phyloP scores from a whole-genome alignment of 2,113 vertebrate genomes.

The Pandion haliaetus region DNA sequence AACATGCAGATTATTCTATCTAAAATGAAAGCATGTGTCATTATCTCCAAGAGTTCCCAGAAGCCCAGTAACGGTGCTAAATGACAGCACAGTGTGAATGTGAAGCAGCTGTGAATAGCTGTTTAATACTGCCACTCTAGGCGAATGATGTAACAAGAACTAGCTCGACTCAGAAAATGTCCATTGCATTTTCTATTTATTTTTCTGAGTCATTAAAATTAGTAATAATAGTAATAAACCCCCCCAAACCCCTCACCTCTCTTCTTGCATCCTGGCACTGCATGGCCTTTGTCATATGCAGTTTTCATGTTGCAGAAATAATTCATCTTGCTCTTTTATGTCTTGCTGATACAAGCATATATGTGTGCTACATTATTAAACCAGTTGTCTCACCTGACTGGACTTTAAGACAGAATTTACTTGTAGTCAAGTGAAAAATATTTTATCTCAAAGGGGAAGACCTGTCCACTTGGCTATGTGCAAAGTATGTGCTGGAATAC shows the following conservation, averaged over 20 bases:
- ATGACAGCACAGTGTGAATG: background rate
- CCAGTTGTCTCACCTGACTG: background rate
- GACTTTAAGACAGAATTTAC: background rate
- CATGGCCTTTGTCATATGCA: background rate
- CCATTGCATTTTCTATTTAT: background rate
- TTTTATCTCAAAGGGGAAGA: background rate
- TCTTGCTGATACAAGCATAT: slow-evolving; percentile 13
- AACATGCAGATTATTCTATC: slow-evolving; percentile 28
- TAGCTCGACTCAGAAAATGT: background rate
- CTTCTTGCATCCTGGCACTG: background rate
- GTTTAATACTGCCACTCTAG: background rate
- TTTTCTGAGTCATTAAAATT: slow-evolving; percentile 2
- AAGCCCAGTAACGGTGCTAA: background rate
- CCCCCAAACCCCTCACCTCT: background rate
- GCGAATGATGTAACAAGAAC: background rate
- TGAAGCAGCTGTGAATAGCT: background rate
- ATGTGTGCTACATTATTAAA: slow-evolving; percentile 18
- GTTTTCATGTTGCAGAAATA: background rate
- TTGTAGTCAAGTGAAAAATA: background rate
- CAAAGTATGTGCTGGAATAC: background rate
- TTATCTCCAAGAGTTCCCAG: slow-evolving; percentile 52
- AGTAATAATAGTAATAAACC: background rate
- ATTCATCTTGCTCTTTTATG: background rate
- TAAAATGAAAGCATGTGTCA: slow-evolving; percentile 48
- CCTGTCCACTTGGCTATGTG: background rate